Base-by-base conservation (phyloP, 2,113 vertebrate genomes). In the Serilophus lunatus region DNA sequence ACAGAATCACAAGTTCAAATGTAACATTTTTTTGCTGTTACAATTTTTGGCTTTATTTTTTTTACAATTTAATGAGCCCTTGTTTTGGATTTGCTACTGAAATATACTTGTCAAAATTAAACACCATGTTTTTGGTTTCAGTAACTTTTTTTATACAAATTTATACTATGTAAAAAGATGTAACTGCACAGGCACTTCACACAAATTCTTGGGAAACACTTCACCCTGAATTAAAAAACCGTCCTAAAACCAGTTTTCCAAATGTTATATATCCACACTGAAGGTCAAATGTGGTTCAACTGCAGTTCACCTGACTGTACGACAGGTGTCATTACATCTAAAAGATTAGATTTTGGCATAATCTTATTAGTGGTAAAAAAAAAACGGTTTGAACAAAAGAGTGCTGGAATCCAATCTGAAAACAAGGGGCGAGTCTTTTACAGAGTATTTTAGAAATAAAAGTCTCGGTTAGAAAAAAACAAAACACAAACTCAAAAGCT, bases 1-100 rank as follows among this genome's bases (percentile, higher is more conserved):
- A 65, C 71, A 72, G 44, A 82, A 85, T 40, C 35, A 49, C 2
- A 1, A 0, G 1, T 9, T 26, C 29, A 42, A 8, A 40, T 0
- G 0, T 7, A 72, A 28, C 2, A 8, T 35, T 50, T 59, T 59
- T 66, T 49, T 74, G 24, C 33, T 33, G 17, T 33, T 63, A 33
- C 0, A 4, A 70, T 38, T 40, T 29, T 18, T 47, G 18, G 45
- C 19, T 72, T 36, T 44, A 24, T 70, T 9, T 28, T 42, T 77
- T 77, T 64, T 56, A n/a, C 23, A 68, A 29, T 31, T 38, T 45
- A 75, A 38, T 9, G 0, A 11, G 29, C 13, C n/a, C 82, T 80
- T 47, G 9, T 4, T 94, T 76, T 40, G 22, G 19, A 91, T 47
- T 82, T 61, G 40, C 25, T 65, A 56, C 3, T 76, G 57, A 76